Evolutionary conservation across 2,888 invertebrate species (phyloP).

Genomic region (Microctonus brassicae): DNA sequence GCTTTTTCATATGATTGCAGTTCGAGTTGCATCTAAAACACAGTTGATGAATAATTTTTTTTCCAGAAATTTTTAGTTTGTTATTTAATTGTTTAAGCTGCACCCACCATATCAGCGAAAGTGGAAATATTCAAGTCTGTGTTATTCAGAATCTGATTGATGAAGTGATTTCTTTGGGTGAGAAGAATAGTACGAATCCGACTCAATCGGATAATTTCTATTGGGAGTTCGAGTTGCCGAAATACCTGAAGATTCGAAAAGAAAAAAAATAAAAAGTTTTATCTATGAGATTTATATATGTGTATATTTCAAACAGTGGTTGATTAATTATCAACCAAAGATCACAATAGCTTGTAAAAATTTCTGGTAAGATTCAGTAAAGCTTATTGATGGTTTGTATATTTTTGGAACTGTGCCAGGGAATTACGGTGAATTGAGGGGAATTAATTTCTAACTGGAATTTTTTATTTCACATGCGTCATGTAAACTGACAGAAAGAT

Average conservation of each 20-base stretch:
- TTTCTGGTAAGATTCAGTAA: neutral
- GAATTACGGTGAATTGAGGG: constrained; percentile 7
- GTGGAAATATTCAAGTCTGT: constrained; percentile 71
- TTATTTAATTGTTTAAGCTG: constrained; percentile 1
- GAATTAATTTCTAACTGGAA: constrained; percentile 1
- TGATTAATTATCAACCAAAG: neutral
- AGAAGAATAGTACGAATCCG: constrained; percentile 70
- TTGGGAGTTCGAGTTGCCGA: constrained; percentile 82
- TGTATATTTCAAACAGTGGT: neutral
- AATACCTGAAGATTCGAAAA: constrained; percentile 75
- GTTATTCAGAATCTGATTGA: constrained; percentile 75
- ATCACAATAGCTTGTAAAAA: neutral
- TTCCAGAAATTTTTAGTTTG: constrained; percentile 15
- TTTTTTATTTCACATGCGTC: constrained; percentile 6
- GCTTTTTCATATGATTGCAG: constrained; percentile 69
- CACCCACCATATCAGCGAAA: constrained; percentile 72
- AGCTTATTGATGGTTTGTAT: constrained; percentile 1
- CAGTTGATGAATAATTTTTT: neutral
- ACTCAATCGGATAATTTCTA: constrained; percentile 78
- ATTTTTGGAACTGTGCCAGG: constrained; percentile 24
- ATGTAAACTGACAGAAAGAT: neutral
- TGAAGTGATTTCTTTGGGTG: constrained; percentile 73
- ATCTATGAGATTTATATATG: neutral
- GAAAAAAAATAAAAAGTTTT: neutral
- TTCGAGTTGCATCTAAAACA: constrained; percentile 57